A percentile compares a stretch with the other conserved stretches of the same genome.
phyloP scores from a whole-genome alignment of 2,888 invertebrate species.

The Pterostichus niger region DNA sequence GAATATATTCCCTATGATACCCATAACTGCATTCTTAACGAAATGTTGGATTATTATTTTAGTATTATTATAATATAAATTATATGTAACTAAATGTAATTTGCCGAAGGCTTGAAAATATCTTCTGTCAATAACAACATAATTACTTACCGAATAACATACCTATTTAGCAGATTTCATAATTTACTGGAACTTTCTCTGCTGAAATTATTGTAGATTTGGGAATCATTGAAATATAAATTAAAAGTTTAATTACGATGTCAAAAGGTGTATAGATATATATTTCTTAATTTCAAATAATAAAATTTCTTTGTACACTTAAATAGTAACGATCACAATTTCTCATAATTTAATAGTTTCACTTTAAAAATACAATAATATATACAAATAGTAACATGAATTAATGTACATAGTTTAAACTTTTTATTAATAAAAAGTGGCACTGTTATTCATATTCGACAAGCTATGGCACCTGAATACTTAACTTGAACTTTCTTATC shows the following conservation, averaged over 20 bases:
- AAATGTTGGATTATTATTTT: no score
- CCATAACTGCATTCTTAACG: no score
- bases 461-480: slow-evolving; percentile 57
- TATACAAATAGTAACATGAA: slow-evolving; percentile 50
- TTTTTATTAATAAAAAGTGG: slow-evolving; percentile 60
- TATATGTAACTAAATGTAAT: no score
- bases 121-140: no score
- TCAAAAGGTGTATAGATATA: slow-evolving; percentile 56
- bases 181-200: no score
- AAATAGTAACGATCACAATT: slow-evolving; percentile 60
- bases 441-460: slow-evolving; percentile 60
- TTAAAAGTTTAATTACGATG: slow-evolving; percentile 24
- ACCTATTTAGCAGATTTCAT: no score
- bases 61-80: no score
- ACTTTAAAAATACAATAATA: slow-evolving; percentile 56
- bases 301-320: slow-evolving; percentile 59
- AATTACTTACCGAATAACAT: no score
- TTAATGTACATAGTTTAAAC: slow-evolving; percentile 59
- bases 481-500: slow-evolving; percentile 21
- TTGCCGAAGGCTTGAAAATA: no score
- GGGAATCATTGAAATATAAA: background rate
- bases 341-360: slow-evolving; percentile 53
- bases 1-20: no score
- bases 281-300: slow-evolving; percentile 58
- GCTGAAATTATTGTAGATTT: no score